Evolutionary conservation across 2,797 vertebrate genomes (phyloP).

Genomic region (Poeciliopsis paucimaculata): DNA sequence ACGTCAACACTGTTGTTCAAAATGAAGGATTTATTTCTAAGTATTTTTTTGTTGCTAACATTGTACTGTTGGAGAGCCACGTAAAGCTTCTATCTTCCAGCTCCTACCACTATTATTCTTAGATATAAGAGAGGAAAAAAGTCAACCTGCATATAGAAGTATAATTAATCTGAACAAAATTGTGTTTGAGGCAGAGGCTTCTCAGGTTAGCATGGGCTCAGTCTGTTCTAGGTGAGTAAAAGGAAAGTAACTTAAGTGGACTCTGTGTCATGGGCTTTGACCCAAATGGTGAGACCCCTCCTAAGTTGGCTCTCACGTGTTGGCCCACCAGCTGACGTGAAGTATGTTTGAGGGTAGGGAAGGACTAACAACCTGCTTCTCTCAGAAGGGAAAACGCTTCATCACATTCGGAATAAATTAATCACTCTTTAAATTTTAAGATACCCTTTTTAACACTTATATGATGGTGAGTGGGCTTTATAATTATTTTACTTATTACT

Average conservation of each 20-base stretch:
- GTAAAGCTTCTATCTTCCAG: background rate
- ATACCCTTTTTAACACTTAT: slow-evolving; percentile 9
- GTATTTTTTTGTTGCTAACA: background rate
- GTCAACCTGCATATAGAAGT: background rate
- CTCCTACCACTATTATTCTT: background rate
- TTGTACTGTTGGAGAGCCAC: background rate
- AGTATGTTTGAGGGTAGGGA: slow-evolving; percentile 61
- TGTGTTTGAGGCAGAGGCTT: slow-evolving; percentile 17
- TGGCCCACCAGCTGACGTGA: slow-evolving; percentile 62
- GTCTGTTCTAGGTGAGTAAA: slow-evolving; percentile 48
- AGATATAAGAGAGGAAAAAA: background rate
- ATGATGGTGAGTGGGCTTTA: slow-evolving; percentile 63
- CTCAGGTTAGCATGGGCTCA: slow-evolving; percentile 38
- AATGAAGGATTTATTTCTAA: background rate
- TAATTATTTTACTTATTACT: background rate
- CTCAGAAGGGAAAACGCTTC: slow-evolving; percentile 34
- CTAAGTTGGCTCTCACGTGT: slow-evolving; percentile 59
- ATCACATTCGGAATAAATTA: slow-evolving; percentile 26
- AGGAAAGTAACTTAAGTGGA: slow-evolving; percentile 56
- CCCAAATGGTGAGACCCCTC: slow-evolving; percentile 68
- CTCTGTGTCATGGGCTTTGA: slow-evolving; percentile 54
- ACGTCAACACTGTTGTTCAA: background rate
- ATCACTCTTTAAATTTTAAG: slow-evolving; percentile 22
- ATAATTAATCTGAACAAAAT: background rate
- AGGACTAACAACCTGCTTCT: slow-evolving; percentile 47